Conservation (phyloP, 2,113 vertebrate species). For the Silurus asotus region DNA sequence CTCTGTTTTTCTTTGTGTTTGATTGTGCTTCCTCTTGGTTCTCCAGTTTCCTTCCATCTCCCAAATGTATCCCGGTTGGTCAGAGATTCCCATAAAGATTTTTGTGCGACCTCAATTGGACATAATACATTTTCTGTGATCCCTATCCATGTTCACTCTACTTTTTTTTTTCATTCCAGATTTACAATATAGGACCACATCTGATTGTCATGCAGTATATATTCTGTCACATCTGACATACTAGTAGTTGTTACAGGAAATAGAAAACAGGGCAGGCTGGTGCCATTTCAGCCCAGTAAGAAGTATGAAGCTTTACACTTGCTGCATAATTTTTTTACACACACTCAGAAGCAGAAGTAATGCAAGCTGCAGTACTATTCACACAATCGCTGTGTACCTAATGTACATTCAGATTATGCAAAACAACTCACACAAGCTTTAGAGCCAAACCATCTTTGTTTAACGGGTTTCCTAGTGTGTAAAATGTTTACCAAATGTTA, state of each 20-base stretch:
- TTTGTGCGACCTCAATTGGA: neutral
- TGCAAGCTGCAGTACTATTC: neutral
- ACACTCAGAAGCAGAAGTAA: neutral
- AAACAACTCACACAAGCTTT: neutral
- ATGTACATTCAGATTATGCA: neutral
- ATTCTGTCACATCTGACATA: no score
- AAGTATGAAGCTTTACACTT: no score
- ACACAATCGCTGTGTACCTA: neutral
- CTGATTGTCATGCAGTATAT: neutral
- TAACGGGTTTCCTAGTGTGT: neutral
- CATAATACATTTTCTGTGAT: neutral
- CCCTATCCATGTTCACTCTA: neutral
- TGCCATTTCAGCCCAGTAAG: no score
- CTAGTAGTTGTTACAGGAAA: no score
- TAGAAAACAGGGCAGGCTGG: no score
- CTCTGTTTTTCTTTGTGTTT: neutral
- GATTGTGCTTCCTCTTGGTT: neutral
- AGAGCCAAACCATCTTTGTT: neutral
- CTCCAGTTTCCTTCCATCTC: neutral
- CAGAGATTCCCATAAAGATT: neutral
- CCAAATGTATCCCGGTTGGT: neutral
- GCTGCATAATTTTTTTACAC: no score
- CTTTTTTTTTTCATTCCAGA: neutral
- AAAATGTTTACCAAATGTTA: neutral
- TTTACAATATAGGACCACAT: neutral